phyloP scores from a whole-genome alignment of 2,113 vertebrate genomes.

The Nesospiza acunhae region DNA sequence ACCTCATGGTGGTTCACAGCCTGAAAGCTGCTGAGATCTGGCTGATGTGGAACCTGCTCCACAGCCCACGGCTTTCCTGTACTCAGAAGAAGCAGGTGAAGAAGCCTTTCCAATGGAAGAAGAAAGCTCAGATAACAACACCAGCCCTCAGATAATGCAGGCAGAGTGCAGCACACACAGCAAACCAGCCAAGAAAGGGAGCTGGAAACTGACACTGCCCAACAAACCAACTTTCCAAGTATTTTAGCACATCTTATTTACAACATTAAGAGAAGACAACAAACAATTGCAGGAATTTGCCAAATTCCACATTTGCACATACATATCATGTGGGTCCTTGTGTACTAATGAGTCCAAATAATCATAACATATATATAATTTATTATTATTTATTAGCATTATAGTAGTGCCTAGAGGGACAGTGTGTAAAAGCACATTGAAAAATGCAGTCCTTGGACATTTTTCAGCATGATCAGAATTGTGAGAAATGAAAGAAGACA shows the following conservation, averaged over 20 bases:
- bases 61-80: conserved; percentile 83
- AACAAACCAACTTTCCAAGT: background rate
- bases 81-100: conserved; percentile 76
- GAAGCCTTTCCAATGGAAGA: conserved; percentile 72
- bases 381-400: conserved; percentile 67
- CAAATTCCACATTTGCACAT: background rate
- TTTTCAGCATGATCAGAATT: background rate
- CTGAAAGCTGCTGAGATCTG: conserved; percentile 93
- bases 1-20: conserved; percentile 96
- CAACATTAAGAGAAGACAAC: background rate
- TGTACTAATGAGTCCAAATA: background rate
- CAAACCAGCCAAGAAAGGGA: background rate
- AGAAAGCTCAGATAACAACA: background rate
- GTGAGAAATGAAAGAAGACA: background rate
- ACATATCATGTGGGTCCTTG: background rate
- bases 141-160: background rate
- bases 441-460: background rate
- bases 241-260: background rate
- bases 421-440: background rate
- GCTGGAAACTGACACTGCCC: background rate
- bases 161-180: background rate
- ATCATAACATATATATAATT: conserved; percentile 18
- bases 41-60: conserved; percentile 96
- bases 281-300: background rate
- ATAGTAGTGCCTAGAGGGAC: background rate